These are phyloP conservation scores for Trypoxylus dichotomus DNA, from an alignment of 1,140 invertebrate species.

Conservation along the genomic window DNA sequence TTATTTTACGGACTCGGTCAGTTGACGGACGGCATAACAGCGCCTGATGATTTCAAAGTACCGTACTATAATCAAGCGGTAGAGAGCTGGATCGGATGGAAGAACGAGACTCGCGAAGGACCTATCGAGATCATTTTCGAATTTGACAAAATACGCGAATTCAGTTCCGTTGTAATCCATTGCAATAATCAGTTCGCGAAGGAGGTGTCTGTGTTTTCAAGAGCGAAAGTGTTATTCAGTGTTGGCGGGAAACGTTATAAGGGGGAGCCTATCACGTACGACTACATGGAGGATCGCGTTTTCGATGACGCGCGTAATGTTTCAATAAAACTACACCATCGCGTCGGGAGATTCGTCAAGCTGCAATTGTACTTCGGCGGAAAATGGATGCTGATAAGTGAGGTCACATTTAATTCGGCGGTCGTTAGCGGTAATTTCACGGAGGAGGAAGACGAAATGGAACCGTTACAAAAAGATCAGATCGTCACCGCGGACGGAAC, in stretches of 20 bases:
- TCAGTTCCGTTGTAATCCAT: conserved; percentile 81
- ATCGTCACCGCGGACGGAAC: conserved; percentile 36
- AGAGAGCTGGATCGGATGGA: conserved; percentile 91
- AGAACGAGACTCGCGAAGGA: conserved; percentile 72
- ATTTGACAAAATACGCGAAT: conserved; percentile 86
- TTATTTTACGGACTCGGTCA: conserved; percentile 78
- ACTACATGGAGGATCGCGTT: conserved; percentile 76
- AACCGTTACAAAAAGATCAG: conserved; percentile 40
- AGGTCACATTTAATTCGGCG: conserved; percentile 78
- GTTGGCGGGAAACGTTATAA: conserved; percentile 77
- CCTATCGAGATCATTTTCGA: conserved; percentile 80
- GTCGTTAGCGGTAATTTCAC: conserved; percentile 48
- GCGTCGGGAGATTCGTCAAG: conserved; percentile 80
- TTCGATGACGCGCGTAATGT: conserved; percentile 83
- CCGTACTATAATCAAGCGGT: conserved; percentile 64
- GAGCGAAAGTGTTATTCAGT: conserved; percentile 79
- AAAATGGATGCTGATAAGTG: conserved; percentile 88
- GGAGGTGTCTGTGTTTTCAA: conserved; percentile 80
- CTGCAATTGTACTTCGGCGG: conserved; percentile 80
- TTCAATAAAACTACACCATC: conserved; percentile 80
- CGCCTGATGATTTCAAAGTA: conserved; percentile 71
- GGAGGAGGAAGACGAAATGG: conserved; percentile 45
- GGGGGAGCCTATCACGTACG: conserved; percentile 73
- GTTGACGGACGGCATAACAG: conserved; percentile 69
- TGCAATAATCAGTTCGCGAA: conserved; percentile 80